Conservation (phyloP, 2,797 vertebrate genomes). For the Clarias laeviceps region DNA sequence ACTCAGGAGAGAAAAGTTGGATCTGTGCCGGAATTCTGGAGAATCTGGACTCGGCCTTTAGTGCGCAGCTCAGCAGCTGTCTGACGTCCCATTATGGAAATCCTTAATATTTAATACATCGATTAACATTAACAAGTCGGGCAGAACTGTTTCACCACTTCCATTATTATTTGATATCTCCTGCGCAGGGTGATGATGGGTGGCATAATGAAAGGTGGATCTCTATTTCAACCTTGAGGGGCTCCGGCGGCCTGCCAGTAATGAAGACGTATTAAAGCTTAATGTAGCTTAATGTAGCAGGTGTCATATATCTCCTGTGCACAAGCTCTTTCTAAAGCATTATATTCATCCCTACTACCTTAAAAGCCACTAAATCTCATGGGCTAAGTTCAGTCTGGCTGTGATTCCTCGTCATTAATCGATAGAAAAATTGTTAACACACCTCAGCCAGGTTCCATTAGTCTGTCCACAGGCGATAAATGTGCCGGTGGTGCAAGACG, state of each 20-base stretch:
- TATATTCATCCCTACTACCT: slow-evolving; percentile 99
- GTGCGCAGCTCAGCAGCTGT: slow-evolving; percentile 64
- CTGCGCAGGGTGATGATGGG: slow-evolving; percentile 74
- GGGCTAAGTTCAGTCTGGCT: slow-evolving; percentile 88
- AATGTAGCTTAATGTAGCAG: slow-evolving; percentile 99
- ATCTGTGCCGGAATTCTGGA: slow-evolving; percentile 50
- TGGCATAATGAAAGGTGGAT: slow-evolving; percentile 82
- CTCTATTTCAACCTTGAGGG: slow-evolving; percentile 97
- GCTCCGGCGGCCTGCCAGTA: slow-evolving; percentile 95
- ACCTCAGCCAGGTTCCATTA: slow-evolving; percentile 98
- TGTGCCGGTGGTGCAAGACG: slow-evolving; percentile 78
- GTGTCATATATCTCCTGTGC: slow-evolving; percentile 99
- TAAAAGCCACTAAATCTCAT: slow-evolving; percentile 99
- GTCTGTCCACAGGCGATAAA: slow-evolving; percentile 90
- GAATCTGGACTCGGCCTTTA: slow-evolving; percentile 50
- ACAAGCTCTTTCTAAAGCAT: slow-evolving; percentile 99
- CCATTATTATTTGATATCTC: slow-evolving; percentile 81
- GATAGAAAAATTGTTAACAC: slow-evolving; percentile 99
- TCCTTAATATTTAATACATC: slow-evolving; percentile 81
- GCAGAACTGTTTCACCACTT: slow-evolving; percentile 75
- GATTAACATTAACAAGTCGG: slow-evolving; percentile 79
- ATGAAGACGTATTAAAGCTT: slow-evolving; percentile 99
- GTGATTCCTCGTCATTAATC: slow-evolving; percentile 90
- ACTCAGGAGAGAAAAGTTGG: slow-evolving; percentile 59
- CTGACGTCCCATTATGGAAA: slow-evolving; percentile 75